Conservation (phyloP, 1,140 invertebrate species). For the Drosophila sucinea region DNA sequence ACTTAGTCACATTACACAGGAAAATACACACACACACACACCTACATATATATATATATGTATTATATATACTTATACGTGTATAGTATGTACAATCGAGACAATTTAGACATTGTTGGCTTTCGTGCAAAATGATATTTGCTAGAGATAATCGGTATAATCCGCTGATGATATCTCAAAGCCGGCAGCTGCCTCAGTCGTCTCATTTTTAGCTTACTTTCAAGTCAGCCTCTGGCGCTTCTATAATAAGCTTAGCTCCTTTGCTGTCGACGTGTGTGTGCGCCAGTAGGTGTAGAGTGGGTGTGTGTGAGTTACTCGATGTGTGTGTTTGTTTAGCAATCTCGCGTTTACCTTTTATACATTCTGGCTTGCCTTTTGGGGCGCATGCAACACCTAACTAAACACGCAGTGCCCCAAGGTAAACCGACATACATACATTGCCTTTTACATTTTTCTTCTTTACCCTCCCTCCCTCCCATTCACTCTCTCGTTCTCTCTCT, state of each 20-base stretch:
- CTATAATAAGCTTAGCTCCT: slow-evolving; percentile 66
- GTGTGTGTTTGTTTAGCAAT: slow-evolving; percentile 53
- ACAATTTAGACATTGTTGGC: slow-evolving; percentile 74
- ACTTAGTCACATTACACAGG: background rate
- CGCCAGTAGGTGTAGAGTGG: slow-evolving; percentile 15
- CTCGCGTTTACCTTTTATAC: slow-evolving; percentile 36
- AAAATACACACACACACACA: slow-evolving; percentile 13
- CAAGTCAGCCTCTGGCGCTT: slow-evolving; percentile 58
- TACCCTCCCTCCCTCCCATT: background rate
- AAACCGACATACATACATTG: background rate
- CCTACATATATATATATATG: background rate
- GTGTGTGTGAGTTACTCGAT: slow-evolving; percentile 19
- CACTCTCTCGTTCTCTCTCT: background rate
- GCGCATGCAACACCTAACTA: slow-evolving; percentile 57
- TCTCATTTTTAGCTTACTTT: slow-evolving; percentile 54
- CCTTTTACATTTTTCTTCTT: background rate
- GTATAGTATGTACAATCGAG: slow-evolving; percentile 49
- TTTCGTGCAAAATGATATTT: slow-evolving; percentile 79
- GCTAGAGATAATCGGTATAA: slow-evolving; percentile 73
- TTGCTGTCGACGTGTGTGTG: slow-evolving; percentile 15
- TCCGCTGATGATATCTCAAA: slow-evolving; percentile 50
- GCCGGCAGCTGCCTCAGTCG: slow-evolving; percentile 34
- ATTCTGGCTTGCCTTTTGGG: slow-evolving; percentile 43
- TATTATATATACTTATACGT: background rate
- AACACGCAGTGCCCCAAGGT: slow-evolving; percentile 40